These are phyloP conservation scores for Hydrozoanthus gracilis DNA, from an alignment of 92 coral and sea anemone genomes.

Conservation along the genomic window DNA sequence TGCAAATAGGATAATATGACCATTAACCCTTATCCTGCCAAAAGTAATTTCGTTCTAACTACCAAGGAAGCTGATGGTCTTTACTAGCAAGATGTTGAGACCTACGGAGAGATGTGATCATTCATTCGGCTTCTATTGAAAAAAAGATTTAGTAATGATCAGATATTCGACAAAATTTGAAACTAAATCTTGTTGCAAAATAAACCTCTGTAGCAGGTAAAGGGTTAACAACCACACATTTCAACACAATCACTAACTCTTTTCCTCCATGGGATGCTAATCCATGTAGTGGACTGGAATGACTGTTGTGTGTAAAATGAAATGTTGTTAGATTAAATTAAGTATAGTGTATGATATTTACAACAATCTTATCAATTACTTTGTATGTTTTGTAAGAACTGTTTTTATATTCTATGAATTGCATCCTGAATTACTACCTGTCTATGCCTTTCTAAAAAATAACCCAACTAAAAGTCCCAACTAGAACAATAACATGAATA, in stretches of 20 bases:
- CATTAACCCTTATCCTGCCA: too few relatives aligned
- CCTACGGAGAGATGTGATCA: too few relatives aligned
- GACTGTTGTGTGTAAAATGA: constrained; percentile 52
- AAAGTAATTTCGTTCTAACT: too few relatives aligned
- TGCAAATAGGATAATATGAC: too few relatives aligned
- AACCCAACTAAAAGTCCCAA: too few relatives aligned
- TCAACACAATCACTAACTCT: constrained; percentile 44
- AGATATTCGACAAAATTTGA: not conserved
- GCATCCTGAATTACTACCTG: too few relatives aligned
- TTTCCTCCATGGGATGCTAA: constrained; percentile 47
- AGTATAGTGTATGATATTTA: constrained; percentile 14
- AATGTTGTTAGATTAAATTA: constrained; percentile 27
- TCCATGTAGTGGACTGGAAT: constrained; percentile 40
- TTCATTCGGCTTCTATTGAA: too few relatives aligned
- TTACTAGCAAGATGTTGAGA: too few relatives aligned
- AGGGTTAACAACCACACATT: not conserved
- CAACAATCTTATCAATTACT: not conserved
- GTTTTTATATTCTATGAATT: not conserved
- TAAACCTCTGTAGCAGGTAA: not conserved
- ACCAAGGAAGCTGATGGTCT: too few relatives aligned
- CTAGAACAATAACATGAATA: too few relatives aligned
- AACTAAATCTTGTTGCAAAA: not conserved
- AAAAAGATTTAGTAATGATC: too few relatives aligned
- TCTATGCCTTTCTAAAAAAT: too few relatives aligned
- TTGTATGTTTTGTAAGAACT: not conserved